These are phyloP conservation scores for Phoeniculus purpureus DNA, from an alignment of 2,797 vertebrate genomes.

Conservation along the genomic window DNA sequence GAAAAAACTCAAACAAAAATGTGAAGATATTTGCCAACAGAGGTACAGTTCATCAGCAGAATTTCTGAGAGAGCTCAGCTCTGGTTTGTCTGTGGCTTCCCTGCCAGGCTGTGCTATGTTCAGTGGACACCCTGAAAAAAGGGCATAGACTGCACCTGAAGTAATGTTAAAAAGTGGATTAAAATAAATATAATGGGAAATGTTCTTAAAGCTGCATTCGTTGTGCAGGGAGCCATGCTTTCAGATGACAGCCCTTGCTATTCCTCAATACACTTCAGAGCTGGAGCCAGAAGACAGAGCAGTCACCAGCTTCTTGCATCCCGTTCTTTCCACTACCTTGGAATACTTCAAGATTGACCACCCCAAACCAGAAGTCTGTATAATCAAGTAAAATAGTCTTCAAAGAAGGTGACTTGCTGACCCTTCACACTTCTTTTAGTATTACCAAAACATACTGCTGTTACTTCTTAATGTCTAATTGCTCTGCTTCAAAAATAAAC, in stretches of 20 bases:
- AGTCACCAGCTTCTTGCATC: neutral
- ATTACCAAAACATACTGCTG: neutral
- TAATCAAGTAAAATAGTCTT: neutral
- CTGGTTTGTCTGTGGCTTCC: rapidly evolving
- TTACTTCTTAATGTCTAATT: neutral
- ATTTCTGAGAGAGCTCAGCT: neutral
- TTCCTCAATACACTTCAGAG: neutral
- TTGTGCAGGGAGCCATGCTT: neutral
- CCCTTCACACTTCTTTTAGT: neutral
- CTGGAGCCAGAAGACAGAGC: neutral
- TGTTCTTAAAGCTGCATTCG: neutral
- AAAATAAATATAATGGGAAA: too few species aligned
- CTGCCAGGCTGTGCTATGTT: neutral
- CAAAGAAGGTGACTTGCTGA: neutral
- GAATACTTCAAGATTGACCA: neutral
- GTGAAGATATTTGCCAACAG: neutral
- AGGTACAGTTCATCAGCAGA: neutral
- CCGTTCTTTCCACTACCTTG: neutral
- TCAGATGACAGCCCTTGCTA: neutral
- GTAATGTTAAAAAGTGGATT: neutral
- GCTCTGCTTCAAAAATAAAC: neutral
- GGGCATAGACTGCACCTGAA: neutral
- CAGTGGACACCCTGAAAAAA: neutral
- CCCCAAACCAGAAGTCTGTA: neutral
- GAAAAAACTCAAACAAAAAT: neutral